Evolutionary conservation across 2,888 invertebrate species (phyloP), one percentile per base, ranked within the genome.

Genomic region (Ophioninae sp.): DNA sequence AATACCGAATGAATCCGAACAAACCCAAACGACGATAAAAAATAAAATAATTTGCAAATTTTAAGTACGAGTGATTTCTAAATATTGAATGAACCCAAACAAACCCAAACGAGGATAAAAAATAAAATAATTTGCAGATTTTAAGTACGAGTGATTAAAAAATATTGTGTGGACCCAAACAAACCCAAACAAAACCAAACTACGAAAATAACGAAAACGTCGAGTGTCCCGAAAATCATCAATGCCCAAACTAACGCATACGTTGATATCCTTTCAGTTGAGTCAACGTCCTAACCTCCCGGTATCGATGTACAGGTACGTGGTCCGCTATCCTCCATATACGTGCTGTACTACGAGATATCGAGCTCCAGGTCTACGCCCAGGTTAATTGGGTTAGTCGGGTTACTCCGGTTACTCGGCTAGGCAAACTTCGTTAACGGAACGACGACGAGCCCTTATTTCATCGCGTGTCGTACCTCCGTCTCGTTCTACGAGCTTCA

Each of bases 401-500:
- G 85, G 86, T 86, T 85, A 86, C 83, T 84, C 81, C 81, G 85
- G 86, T 86, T 85, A 86, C 85, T 86, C 85, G 83, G 86, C 85
- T 88, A 83, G 84, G 86, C 85, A 87, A 88, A 87, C 86, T 87
- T 87, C 81, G 87, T 88, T 87, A 87, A 82, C 78, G 76, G 72
- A 72, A 81, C 84, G 30, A 30, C 30, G 30, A 30, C 30, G 82
- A 83, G 78, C 83, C 82, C 79, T 84, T 68, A 85, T 85, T 85
- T 85, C 85, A 85, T 80, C 74, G 44, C 21, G 7, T 69, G 56
- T 30, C 61, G 39, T 79, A 57, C 41, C 69, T 50, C 23, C 23
- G 20, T 39, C 23, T 23, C 20, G n/a, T 17, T 61, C 8, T 20
- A 30, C 30, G 50, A 64, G 73, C 68, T 67, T 69, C 75, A 57